phyloP scores from a whole-genome alignment of 2,888 invertebrate genomes.

The Erebia aethiops region DNA sequence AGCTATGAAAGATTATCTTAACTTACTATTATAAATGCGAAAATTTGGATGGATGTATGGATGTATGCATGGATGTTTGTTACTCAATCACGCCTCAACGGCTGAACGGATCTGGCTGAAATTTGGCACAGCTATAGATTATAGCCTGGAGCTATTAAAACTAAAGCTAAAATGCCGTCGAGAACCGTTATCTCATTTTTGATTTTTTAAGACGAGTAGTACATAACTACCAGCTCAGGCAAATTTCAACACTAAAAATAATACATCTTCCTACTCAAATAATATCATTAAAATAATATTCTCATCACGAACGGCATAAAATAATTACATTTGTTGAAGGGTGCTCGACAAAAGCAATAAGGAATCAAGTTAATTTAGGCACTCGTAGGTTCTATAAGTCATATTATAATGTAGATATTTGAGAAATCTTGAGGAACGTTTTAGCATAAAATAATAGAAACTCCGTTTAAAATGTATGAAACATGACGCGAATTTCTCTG shows the following conservation, averaged over 20 bases:
- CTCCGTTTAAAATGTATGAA: neutral
- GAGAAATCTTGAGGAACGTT: conserved; percentile 2
- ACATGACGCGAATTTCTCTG: neutral
- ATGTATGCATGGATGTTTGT: no score
- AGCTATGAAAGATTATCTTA: no score
- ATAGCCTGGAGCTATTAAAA: no score
- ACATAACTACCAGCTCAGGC: neutral
- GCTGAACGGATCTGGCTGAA: no score
- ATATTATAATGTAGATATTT: neutral
- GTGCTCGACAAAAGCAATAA: neutral
- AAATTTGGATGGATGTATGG: no score
- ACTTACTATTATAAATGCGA: no score
- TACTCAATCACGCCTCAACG: no score
- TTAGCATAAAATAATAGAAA: conserved; percentile 4
- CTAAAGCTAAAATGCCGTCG: no score
- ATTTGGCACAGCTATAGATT: no score
- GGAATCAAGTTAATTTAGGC: neutral
- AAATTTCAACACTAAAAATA: neutral
- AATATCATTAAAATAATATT: neutral
- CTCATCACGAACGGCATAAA: neutral
- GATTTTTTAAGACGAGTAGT: neutral
- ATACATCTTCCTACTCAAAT: neutral
- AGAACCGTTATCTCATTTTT: no score
- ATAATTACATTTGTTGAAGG: neutral
- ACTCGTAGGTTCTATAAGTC: neutral